Percentiles rank a stretch among this genome's conserved stretches.
phyloP scores from a whole-genome alignment of 2,888 invertebrate genomes.

The Ligdia adustata region DNA sequence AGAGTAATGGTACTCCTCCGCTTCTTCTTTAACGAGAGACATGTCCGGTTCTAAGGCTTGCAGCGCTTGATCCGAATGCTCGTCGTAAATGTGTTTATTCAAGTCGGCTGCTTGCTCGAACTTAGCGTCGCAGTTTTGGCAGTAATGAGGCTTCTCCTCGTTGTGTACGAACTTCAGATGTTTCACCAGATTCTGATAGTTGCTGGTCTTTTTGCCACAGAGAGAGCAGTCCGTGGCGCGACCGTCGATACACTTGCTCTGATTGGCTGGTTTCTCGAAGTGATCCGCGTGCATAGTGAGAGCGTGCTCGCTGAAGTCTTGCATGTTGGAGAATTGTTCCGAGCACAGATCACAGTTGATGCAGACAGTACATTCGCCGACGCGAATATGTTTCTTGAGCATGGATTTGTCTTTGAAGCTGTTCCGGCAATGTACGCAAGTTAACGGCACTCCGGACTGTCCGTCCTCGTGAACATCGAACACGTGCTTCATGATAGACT shows the following conservation, averaged over 20 bases:
- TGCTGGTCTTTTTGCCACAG: slow-evolving; percentile 82
- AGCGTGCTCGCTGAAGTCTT: slow-evolving; percentile 79
- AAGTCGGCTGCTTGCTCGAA: slow-evolving; percentile 82
- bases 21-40: slow-evolving; percentile 77
- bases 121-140: slow-evolving; percentile 84
- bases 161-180: slow-evolving; percentile 81
- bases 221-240: slow-evolving; percentile 80
- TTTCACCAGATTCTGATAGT: slow-evolving; percentile 83
- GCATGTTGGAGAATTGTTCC: slow-evolving; percentile 70
- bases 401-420: slow-evolving; percentile 73
- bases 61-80: slow-evolving; percentile 78
- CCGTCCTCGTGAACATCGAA: slow-evolving; percentile 79
- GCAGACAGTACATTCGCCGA: slow-evolving; percentile 84
- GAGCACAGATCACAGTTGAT: slow-evolving; percentile 81
- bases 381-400: slow-evolving; percentile 78
- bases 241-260: slow-evolving; percentile 73
- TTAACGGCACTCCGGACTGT: slow-evolving; percentile 67
- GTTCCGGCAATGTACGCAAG: slow-evolving; percentile 74
- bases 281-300: slow-evolving; percentile 71
- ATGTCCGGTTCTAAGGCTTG: slow-evolving; percentile 66
- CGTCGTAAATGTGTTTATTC: slow-evolving; percentile 84
- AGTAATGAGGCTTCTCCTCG: slow-evolving; percentile 80
- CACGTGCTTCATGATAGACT: slow-evolving; percentile 80
- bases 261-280: slow-evolving; percentile 68
- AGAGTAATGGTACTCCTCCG: slow-evolving; percentile 82